Base-by-base conservation (phyloP, 64 coral and sea anemone species). In the Montipora sp. region DNA sequence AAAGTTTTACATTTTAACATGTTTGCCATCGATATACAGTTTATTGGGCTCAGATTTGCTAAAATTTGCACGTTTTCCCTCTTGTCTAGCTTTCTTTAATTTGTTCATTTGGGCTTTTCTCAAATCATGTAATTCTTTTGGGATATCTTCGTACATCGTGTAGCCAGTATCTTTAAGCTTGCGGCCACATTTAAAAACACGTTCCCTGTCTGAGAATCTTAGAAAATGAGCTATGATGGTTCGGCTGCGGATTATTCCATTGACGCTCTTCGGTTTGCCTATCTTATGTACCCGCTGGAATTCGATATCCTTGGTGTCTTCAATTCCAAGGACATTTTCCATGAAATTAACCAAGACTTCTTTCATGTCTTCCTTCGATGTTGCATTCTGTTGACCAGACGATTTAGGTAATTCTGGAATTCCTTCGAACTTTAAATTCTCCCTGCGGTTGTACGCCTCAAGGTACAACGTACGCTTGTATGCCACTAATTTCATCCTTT, bases 371-470 rank as follows among this genome's bases (percentile, higher is more conserved):
- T 75, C 84, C 3, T 75, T 51, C 47, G 50, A 70, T 15, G 50
- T 74, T 73, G 59, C 59, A 15, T 73, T 73, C 16, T 43, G 5
- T 27, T 27, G 14, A 18, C n/a, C 66, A 3, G 7, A 4, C n/a
- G 7, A 24, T 73, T 73, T 0, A 11, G 71, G 23, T 8, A 73
- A 2, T n/a, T 77, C 87, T 23, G 73, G 73, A 11, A 89, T 78
- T 63, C 81, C 81, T 21, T 84, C 12, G 81, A 84, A 84, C 9
- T 63, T 84, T 46, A 84, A 20, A 46, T 84, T 84, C 51, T 84
- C 81, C 2, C 81, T 5, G 23, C 44, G 77, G 51, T 3, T 80
- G 14, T 80, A 80, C 1, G 77, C 51, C 51, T 73, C 19, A 5
- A 73, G 24, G 11, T 73, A 73, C 71, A 73, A n/a, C 0, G 23